A percentile compares a stretch with the other conserved stretches of the same genome.
phyloP scores from a whole-genome alignment of 1,140 invertebrate genomes.

The Hycleus phaleratus region DNA sequence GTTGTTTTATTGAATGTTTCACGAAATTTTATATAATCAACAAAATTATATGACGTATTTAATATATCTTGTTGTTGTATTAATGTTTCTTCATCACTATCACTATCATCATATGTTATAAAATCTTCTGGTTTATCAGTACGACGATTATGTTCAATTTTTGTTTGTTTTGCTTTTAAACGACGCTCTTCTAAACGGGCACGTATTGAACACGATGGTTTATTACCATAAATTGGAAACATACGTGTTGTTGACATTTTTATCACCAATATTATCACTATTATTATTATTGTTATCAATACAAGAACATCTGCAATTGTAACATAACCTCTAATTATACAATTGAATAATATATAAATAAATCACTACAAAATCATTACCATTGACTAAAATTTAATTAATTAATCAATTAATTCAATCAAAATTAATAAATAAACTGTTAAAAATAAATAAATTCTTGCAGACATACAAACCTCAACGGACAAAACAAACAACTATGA shows the following conservation, averaged over 20 bases:
- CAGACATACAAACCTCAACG: no score
- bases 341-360: no score
- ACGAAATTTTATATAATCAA: constrained; percentile 71
- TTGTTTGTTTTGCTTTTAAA: constrained; percentile 54
- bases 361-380: no score
- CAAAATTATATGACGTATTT: constrained; percentile 75
- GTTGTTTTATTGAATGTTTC: constrained; percentile 59
- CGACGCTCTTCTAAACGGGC: constrained; percentile 64
- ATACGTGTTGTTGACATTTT: constrained; percentile 50
- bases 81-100: constrained; percentile 70
- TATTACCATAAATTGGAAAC: constrained; percentile 53
- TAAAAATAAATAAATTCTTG: no score
- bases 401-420: no score
- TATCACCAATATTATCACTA: no score
- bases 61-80: constrained; percentile 60
- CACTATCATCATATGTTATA: constrained; percentile 77
- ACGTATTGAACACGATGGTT: constrained; percentile 62
- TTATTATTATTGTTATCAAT: no score
- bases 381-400: no score
- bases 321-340: no score
- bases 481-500: no score
- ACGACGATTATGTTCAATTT: constrained; percentile 61
- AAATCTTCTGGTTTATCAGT: constrained; percentile 84
- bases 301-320: no score
- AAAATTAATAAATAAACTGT: no score